Conservation (phyloP, 2,113 vertebrate species). For the Neopipo cinnamomea region DNA sequence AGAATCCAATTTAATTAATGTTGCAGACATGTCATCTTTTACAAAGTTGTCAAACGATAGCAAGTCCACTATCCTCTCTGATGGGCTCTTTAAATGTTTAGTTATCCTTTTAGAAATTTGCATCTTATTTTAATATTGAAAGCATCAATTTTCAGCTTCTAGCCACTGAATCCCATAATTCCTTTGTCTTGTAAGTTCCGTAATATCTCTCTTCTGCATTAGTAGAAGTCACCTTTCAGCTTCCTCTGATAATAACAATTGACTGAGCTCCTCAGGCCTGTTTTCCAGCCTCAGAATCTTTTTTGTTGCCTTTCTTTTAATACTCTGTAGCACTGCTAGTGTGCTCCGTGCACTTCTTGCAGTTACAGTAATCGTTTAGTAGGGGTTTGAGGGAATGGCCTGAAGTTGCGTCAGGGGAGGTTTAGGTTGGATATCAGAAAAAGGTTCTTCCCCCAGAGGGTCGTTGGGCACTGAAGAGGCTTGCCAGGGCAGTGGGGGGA, state of each 20-base stretch:
- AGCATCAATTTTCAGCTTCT: not conserved
- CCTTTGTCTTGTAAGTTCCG: not conserved
- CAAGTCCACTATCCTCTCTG: not conserved
- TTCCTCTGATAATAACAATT: not conserved
- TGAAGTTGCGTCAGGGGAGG: not conserved
- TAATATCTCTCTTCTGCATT: not conserved
- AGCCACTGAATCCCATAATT: not conserved
- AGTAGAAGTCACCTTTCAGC: not conserved
- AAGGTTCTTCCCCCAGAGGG: not conserved
- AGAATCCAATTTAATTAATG: not conserved
- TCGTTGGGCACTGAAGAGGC: not conserved
- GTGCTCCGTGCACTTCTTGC: not conserved
- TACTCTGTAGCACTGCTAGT: not conserved
- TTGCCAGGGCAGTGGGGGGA: not conserved
- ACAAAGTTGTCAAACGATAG: not conserved
- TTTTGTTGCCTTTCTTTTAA: not conserved
- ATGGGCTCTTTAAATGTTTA: not conserved
- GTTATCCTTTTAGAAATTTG: not conserved
- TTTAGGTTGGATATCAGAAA: not conserved
- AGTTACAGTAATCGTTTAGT: not conserved
- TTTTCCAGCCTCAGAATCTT: not conserved
- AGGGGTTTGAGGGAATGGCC: not conserved
- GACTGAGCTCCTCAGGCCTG: not conserved
- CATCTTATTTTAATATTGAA: not conserved
- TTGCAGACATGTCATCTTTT: not conserved